Percentiles rank a stretch among this genome's conserved stretches.
These are phyloP conservation scores for Erithacus rubecula DNA, from an alignment of 2,797 vertebrate genomes.

Conservation along the genomic window DNA sequence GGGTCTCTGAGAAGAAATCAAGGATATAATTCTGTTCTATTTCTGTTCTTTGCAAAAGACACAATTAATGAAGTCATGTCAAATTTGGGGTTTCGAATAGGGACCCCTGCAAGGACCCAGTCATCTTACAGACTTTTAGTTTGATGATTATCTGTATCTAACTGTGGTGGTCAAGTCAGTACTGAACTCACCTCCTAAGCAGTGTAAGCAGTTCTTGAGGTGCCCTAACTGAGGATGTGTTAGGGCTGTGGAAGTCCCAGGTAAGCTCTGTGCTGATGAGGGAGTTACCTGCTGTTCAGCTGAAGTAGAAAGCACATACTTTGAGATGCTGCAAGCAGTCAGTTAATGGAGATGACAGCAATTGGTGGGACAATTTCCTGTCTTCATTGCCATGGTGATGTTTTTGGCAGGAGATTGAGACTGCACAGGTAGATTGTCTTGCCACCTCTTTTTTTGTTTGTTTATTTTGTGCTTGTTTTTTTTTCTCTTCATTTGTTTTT, in stretches of 20 bases:
- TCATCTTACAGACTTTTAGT: fast-evolving
- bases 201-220: neutral
- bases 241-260: neutral
- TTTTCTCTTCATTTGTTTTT: fast-evolving
- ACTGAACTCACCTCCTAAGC: neutral
- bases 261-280: neutral
- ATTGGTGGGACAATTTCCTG: neutral
- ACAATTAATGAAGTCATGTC: neutral
- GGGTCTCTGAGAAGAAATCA: neutral
- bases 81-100: neutral
- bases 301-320: neutral
- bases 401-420: neutral
- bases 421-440: neutral
- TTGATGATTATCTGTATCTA: neutral
- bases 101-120: neutral
- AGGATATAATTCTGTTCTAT: neutral
- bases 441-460: neutral
- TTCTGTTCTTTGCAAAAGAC: neutral
- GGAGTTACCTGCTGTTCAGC: neutral
- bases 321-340: neutral
- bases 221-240: neutral
- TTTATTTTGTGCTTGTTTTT: neutral
- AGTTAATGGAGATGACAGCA: neutral
- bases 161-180: neutral
- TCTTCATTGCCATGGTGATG: neutral